Evolutionary conservation across 2,888 invertebrate species (phyloP).

Genomic region (Criorhina ranunculi): DNA sequence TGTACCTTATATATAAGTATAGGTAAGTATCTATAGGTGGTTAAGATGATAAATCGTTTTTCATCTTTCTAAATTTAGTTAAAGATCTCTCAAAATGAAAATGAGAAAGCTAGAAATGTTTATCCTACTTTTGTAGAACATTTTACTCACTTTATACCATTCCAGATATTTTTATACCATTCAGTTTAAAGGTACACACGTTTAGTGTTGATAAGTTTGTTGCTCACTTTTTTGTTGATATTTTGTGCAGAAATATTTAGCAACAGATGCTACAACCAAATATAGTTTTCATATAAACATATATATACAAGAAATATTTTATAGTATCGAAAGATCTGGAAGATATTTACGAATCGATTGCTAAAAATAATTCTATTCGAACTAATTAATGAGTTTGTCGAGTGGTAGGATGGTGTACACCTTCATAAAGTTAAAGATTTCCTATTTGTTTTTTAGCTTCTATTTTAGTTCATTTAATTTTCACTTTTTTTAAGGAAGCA

Average conservation of each 20-base stretch:
- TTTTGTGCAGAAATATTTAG: slow-evolving; percentile 44
- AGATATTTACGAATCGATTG: slow-evolving; percentile 13
- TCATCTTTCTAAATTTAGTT: slow-evolving; percentile 65
- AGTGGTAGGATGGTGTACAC: slow-evolving; percentile 45
- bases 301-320: slow-evolving; percentile 1
- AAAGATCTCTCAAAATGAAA: slow-evolving; percentile 5
- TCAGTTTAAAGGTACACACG: slow-evolving; percentile 12
- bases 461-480: slow-evolving; percentile 27
- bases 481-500: slow-evolving; percentile 40
- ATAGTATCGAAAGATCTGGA: slow-evolving; percentile 48
- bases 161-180: slow-evolving; percentile 63
- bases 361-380: slow-evolving; percentile 57
- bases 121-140: background rate
- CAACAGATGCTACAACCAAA: slow-evolving; percentile 51
- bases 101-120: slow-evolving; percentile 18
- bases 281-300: background rate
- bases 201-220: background rate
- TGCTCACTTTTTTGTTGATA: slow-evolving; percentile 20
- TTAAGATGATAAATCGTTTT: slow-evolving; percentile 50
- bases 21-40: slow-evolving; percentile 1
- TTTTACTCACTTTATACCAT: slow-evolving; percentile 32
- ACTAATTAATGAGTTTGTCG: slow-evolving; percentile 46
- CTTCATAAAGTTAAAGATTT: slow-evolving; percentile 42
- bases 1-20: slow-evolving; percentile 25
- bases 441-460: slow-evolving; percentile 37